Evolutionary conservation across 1,140 invertebrate species (phyloP), one percentile per base, ranked within the genome.

Genomic region (Drosophila nasuta): DNA sequence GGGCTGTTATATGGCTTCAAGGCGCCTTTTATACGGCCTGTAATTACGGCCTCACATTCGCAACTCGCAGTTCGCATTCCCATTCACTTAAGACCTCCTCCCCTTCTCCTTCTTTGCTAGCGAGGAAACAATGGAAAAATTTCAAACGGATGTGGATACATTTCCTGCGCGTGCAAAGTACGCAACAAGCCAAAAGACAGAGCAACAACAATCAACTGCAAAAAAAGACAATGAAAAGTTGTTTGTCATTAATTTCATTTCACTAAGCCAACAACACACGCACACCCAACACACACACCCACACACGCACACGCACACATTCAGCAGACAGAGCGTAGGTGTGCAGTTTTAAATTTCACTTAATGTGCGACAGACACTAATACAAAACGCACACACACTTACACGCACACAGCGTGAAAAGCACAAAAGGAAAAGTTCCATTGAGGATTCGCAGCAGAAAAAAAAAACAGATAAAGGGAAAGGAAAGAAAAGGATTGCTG

Each of bases 181-280:
- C 71, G 58, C 76, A 75, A 69, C 58, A 78, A 75, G 67, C 46
- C 60, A 28, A 65, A 65, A 28, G 5, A 25, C 3, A 35, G 20
- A 45, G 25, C n/a, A 35, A 35, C 1, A 33, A 52, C 11, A 33
- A 52, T 28, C 33, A 54, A 54, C 28, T 33, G 51, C 41, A 43
- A 52, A 13, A 63, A 75, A 69, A 78, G 64, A 82, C 82, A 81
- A 86, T 87, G 82, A 86, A 77, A 72, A 87, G 81, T 86, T 87
- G 82, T 87, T 82, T 87, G 82, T 87, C 82, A 86, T 86, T 86
- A 87, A 82, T 87, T 87, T 86, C 77, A 85, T 85, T 79, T 70
- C 66, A 75, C 70, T 67, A 71, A 77, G 66, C 51, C 49, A 74
- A 68, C 62, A 58, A 49, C 28, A 51, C 17, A 54, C 25, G 3